phyloP scores from a whole-genome alignment of 2,797 vertebrate genomes.

The Cyclopterus lumpus region DNA sequence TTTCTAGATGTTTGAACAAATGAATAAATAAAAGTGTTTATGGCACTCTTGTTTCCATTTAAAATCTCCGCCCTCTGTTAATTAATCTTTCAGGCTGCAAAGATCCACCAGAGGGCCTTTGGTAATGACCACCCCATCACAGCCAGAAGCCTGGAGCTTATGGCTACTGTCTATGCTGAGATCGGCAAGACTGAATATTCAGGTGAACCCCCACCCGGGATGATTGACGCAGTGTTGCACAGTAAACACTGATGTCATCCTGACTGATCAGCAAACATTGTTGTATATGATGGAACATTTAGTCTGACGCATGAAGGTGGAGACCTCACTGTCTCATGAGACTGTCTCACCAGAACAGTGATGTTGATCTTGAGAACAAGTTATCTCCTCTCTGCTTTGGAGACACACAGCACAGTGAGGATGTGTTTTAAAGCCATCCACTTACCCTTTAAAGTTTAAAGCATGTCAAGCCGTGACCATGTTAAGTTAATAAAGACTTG shows the following conservation, averaged over 20 bases:
- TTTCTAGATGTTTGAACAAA: constrained; percentile 9
- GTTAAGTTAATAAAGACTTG: constrained; percentile 61
- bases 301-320: background rate
- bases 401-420: background rate
- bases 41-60: background rate
- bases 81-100: constrained; percentile 80
- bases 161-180: constrained; percentile 86
- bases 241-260: constrained; percentile 3
- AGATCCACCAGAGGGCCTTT: constrained; percentile 86
- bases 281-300: constrained; percentile 6
- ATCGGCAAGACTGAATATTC: constrained; percentile 87
- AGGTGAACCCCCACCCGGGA: constrained; percentile 70
- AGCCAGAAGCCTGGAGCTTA: constrained; percentile 85
- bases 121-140: constrained; percentile 86
- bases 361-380: constrained; percentile 20
- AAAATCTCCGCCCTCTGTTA: constrained; percentile 7
- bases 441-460: constrained; percentile 23
- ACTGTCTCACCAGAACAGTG: constrained; percentile 18
- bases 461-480: constrained; percentile 35
- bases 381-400: constrained; percentile 2
- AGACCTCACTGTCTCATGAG: constrained; percentile 6
- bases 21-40: background rate
- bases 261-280: constrained; percentile 30
- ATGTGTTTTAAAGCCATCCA: constrained; percentile 8
- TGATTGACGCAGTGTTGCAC: background rate